Percentiles rank a stretch among this genome's conserved stretches.
phyloP scores from a whole-genome alignment of 2,888 invertebrate genomes.

The Criorhina ranunculi region DNA sequence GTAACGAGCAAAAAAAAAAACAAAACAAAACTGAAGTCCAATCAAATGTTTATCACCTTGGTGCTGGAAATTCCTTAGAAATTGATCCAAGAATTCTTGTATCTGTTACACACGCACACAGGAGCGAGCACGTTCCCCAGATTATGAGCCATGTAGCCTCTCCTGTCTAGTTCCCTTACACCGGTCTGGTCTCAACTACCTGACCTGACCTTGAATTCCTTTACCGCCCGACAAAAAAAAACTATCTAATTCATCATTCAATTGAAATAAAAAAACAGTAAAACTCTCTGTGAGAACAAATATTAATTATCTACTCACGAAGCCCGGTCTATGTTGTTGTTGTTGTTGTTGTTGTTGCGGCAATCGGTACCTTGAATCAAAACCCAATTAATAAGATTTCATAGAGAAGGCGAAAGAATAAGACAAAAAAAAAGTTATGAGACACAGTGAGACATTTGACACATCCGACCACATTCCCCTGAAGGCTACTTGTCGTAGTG shows the following conservation, averaged over 20 bases:
- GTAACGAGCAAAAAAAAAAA: constrained; percentile 40
- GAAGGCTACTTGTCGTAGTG: constrained; percentile 63
- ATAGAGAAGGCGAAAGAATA: constrained; percentile 21
- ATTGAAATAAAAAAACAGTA: constrained; percentile 69
- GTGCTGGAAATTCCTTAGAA: constrained; percentile 53
- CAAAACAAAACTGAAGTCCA: constrained; percentile 55
- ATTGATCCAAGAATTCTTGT: constrained; percentile 42
- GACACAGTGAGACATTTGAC: constrained; percentile 72
- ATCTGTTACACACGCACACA: constrained; percentile 29
- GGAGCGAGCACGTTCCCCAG: constrained; percentile 40
- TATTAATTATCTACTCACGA: constrained; percentile 75
- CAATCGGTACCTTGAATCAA: constrained; percentile 65
- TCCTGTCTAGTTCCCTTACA: not conserved
- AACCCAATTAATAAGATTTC: constrained; percentile 67
- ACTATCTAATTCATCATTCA: constrained; percentile 74
- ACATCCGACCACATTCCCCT: constrained; percentile 66
- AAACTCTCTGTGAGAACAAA: constrained; percentile 62
- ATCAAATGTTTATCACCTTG: constrained; percentile 69
- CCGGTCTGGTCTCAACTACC: constrained; percentile 11
- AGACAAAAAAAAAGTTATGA: no score
- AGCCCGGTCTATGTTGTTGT: constrained; percentile 17
- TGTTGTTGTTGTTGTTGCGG: constrained; percentile 4
- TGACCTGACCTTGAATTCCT: constrained; percentile 67
- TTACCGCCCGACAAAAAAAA: constrained; percentile 31
- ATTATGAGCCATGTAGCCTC: constrained; percentile 22